Conservation (phyloP, 2,797 vertebrate species). For the Mormyrus hasselquistii region DNA sequence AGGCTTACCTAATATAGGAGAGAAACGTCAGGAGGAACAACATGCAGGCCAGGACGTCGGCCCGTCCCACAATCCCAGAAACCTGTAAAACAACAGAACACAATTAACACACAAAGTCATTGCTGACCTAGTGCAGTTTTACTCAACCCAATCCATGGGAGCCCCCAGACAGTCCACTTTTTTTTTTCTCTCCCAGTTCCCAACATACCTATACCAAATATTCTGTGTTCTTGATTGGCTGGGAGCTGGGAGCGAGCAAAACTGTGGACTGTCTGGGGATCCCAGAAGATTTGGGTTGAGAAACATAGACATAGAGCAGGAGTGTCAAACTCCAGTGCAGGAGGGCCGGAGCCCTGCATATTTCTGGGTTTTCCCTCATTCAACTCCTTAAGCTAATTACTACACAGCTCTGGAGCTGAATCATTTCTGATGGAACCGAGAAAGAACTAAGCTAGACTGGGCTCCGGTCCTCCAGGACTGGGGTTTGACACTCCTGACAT, state of each 20-base stretch:
- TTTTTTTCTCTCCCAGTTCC: not conserved
- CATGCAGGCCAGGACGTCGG: slow-evolving; percentile 84
- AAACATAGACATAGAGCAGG: not conserved
- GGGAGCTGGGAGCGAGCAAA: not conserved
- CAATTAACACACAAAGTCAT: not conserved
- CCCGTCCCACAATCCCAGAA: slow-evolving; percentile 91
- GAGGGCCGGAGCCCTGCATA: not conserved
- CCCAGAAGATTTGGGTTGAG: not conserved
- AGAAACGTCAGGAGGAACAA: slow-evolving; percentile 91
- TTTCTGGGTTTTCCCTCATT: not conserved
- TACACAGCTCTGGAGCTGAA: not conserved
- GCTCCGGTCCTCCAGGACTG: not conserved
- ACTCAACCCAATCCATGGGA: not conserved
- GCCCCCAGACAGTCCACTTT: not conserved
- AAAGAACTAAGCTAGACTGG: not conserved
- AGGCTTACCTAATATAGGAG: slow-evolving; percentile 65
- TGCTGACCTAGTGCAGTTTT: not conserved
- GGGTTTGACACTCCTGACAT: not conserved
- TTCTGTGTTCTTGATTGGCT: not conserved
- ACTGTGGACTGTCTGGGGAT: not conserved
- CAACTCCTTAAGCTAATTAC: not conserved
- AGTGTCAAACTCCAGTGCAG: not conserved
- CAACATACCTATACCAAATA: not conserved
- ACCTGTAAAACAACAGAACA: slow-evolving; percentile 61
- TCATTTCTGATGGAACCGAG: not conserved